Conservation (phyloP, 2,888 invertebrate genomes). For the Cynaeus angustus region DNA sequence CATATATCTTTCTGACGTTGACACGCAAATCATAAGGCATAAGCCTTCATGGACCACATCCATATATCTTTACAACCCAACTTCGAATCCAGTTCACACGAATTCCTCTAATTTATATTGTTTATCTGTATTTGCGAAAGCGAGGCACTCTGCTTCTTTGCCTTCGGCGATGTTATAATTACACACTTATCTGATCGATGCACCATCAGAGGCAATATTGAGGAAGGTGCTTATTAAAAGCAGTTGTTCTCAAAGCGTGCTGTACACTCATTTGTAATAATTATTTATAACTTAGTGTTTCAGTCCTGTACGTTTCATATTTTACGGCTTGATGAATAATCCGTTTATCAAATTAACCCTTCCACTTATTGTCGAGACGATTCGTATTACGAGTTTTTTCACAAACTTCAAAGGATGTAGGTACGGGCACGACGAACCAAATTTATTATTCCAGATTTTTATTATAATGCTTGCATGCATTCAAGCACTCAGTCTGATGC, state of each 20-base stretch:
- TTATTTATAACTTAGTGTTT: conserved; percentile 69
- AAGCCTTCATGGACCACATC: conserved; percentile 48
- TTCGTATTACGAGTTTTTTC: not conserved
- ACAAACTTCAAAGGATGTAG: not conserved
- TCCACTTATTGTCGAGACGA: conserved; percentile 8
- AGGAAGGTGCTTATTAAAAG: conserved; percentile 69
- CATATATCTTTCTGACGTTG: conserved; percentile 65
- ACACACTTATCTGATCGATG: conserved; percentile 65
- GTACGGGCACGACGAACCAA: not conserved
- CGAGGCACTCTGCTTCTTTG: conserved; percentile 25
- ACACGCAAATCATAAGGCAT: conserved; percentile 64
- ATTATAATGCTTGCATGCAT: too few relatives aligned
- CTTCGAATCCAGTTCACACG: conserved; percentile 46
- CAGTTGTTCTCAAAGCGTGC: conserved; percentile 63
- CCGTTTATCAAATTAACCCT: conserved; percentile 38
- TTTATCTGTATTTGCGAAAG: conserved; percentile 56
- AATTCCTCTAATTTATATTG: conserved; percentile 53
- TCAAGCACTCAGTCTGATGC: too few relatives aligned
- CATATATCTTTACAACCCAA: conserved; percentile 43
- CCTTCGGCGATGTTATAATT: conserved; percentile 60
- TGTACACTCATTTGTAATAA: conserved; percentile 70
- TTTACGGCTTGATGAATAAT: conserved; percentile 38
- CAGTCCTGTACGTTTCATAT: conserved; percentile 24
- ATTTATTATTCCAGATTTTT: not conserved
- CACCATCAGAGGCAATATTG: conserved; percentile 63